Evolutionary conservation across 1,140 invertebrate species (phyloP), one percentile per base, ranked within the genome.

Genomic region (Ips nitidus): DNA sequence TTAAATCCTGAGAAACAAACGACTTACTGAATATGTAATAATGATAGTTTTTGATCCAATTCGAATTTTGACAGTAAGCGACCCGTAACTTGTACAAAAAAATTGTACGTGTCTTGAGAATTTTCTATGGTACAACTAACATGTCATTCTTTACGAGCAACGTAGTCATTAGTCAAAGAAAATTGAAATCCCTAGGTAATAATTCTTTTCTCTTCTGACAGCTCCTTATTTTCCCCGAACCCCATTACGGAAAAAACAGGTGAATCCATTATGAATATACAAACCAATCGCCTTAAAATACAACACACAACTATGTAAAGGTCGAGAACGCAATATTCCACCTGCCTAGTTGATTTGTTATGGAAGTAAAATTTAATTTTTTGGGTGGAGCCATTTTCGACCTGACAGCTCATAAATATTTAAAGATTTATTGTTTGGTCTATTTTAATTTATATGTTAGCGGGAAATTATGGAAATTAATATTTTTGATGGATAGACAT

Each of bases 261-360:
- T 66, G 64, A 66, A 66, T 66, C 64, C 64, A 66, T 66, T 57
- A 66, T 47, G 39, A 65, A 65, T 43, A 65, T 65, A 22, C 22
- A 65, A 65, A 65, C 63, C 63, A 65, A 65, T 65, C 63, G 56
- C 7, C 63, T 65, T 66, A 66, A 66, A 66, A 66, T 66, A 58
- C 52, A 43, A 5, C 60, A 4, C 22, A 64, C 38, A 45, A 58
- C 55, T 39, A 45, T 39, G 5, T 66, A 58, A 58, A 47, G 52
- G 39, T 56, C 40, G 52, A 43, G 8, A 66, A 43, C 53, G 40
- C 41, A 58, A 47, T 55, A 66, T 66, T 66, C 64, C 64, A 66
- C 64, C 64, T 66, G 64, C 64, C 64, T 66, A 66, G 41, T 66
- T 66, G 64, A 66, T 66, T 66, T 66, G 64, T 66, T 66, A 66